Base-by-base conservation (phyloP, 2,113 vertebrate species). In the Xiphophorus maculatus region DNA sequence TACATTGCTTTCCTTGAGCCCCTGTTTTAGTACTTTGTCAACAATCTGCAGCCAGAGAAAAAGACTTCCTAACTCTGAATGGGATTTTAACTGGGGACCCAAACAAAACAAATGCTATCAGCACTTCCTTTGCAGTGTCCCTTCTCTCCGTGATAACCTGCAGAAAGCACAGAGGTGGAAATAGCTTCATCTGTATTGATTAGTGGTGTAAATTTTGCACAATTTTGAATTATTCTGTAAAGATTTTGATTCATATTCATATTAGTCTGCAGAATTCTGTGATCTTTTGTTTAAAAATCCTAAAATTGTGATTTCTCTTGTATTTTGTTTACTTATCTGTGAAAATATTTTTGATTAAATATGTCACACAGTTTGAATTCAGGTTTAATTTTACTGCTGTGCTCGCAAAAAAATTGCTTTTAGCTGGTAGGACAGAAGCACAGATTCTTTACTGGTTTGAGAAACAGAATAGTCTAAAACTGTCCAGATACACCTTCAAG, bases 31-130 rank as follows among this genome's bases (percentile, higher is more conserved):
- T 74, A 85, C 89, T 87, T 19, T 90, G 84, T 90, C 88, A 87
- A 69, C 74, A 29, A 83, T 84, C 84, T 75, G 14, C 13, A 35
- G 63, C 84, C 83, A 89, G 80, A 91, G 73, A 69, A 71, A 81
- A 63, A 35, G 84, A 76, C 90, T 83, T 84, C 82, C 86, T 77
- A 76, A 73, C 75, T 83, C 77, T 83, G 64, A 64, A 77, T 74
- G 80, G 71, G 80, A 30, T 58, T 87, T 93, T 92, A 89, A 93
- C 90, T 88, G 69, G 27, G 73, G 74, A 79, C 84, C 82, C 81
- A 93, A 93, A 93, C 89, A 87, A 83, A 84, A 71, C 66, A 87
- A 58, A 90, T 91, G 91, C 93, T 94, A 94, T 94, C 93, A 86
- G 75, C 22, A 13, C 80, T 93, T 93, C 93, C 92, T 92, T 85